Evolutionary conservation across 1,140 invertebrate genomes (phyloP).

Genomic region (Teleogryllus occipitalis): DNA sequence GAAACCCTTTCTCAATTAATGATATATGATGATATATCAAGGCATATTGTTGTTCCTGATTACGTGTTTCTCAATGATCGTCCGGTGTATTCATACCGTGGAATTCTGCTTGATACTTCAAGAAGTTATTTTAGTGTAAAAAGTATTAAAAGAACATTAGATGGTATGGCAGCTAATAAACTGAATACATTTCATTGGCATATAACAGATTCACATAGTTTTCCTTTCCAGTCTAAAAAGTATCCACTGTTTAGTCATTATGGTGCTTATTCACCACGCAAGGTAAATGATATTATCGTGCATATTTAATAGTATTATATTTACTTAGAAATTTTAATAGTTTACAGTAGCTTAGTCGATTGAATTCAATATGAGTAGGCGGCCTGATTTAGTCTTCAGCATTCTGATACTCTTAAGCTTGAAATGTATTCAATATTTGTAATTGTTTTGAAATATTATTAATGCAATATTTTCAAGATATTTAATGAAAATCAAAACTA

Average conservation of each 20-base stretch:
- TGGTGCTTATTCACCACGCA: slow-evolving; percentile 62
- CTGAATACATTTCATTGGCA: slow-evolving; percentile 84
- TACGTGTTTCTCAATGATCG: slow-evolving; percentile 27
- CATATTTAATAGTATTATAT: too few species aligned
- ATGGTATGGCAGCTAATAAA: slow-evolving; percentile 73
- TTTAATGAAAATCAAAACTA: neutral
- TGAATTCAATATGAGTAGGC: too few species aligned
- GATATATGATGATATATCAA: slow-evolving; percentile 11
- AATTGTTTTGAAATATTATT: neutral
- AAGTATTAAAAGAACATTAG: slow-evolving; percentile 61
- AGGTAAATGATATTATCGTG: slow-evolving; percentile 30
- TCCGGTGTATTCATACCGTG: slow-evolving; percentile 29
- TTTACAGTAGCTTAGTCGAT: too few species aligned
- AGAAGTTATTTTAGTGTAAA: slow-evolving; percentile 65
- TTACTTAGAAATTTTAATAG: too few species aligned
- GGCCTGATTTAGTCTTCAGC: too few species aligned
- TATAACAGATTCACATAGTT: slow-evolving; percentile 73
- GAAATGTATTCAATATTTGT: neutral
- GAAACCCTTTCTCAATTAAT: slow-evolving; percentile 66
- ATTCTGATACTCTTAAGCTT: too few species aligned
- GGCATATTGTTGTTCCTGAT: slow-evolving; percentile 19
- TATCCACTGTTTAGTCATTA: slow-evolving; percentile 61
- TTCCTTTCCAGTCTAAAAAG: slow-evolving; percentile 59
- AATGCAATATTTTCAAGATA: neutral
- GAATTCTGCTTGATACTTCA: slow-evolving; percentile 61